phyloP scores from a whole-genome alignment of 2,797 vertebrate species.

The Lithobates sylvaticus region DNA sequence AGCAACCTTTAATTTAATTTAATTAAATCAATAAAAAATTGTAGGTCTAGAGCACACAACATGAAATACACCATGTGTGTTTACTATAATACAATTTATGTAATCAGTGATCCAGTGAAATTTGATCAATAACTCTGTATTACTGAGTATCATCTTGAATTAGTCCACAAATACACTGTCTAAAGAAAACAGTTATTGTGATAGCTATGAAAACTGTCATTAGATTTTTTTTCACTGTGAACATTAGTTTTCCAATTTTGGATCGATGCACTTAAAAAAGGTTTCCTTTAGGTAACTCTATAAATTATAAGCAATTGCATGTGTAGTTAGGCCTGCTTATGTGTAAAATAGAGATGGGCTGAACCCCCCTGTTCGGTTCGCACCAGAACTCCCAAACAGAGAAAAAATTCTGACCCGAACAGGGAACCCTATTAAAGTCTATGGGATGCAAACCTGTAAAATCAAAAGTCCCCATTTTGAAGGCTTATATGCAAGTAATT shows the following conservation, averaged over 20 bases:
- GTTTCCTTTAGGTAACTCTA: too few species aligned
- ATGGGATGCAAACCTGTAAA: too few species aligned
- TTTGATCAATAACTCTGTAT: conserved; percentile 55
- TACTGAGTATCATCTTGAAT: conserved; percentile 58
- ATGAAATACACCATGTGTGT: conserved; percentile 59
- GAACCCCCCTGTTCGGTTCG: too few species aligned
- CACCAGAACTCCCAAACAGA: too few species aligned
- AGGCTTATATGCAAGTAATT: too few species aligned
- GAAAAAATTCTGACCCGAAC: too few species aligned
- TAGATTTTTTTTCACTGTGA: not conserved
- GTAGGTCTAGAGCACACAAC: conserved; percentile 33
- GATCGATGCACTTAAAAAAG: not conserved
- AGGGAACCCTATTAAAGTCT: too few species aligned
- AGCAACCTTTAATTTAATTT: conserved; percentile 1
- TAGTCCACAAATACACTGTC: conserved; percentile 11
- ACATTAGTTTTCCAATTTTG: not conserved
- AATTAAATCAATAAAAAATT: conserved; percentile 20
- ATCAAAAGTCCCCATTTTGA: too few species aligned
- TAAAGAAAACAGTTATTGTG: conserved; percentile 28
- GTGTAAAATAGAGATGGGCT: too few species aligned
- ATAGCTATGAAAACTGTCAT: conserved; percentile 7
- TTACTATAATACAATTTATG: conserved; percentile 53
- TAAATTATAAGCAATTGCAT: not conserved
- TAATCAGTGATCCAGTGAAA: conserved; percentile 47
- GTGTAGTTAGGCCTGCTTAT: not conserved